phyloP scores from a whole-genome alignment of 2,888 invertebrate species.

The Microctonus hyperodae region DNA sequence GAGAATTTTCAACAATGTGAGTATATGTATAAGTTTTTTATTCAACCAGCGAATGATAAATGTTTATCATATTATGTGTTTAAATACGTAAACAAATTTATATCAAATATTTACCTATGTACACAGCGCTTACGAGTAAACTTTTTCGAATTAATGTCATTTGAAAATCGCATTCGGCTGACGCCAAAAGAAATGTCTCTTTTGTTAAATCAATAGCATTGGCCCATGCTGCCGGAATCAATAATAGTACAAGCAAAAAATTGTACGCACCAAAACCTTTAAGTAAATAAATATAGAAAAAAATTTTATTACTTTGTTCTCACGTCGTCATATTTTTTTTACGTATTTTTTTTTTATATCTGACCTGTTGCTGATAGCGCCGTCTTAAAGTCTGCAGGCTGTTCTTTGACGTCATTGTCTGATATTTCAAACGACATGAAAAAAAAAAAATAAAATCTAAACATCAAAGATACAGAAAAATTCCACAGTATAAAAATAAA shows the following conservation, averaged over 20 bases:
- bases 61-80: no score
- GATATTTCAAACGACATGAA: constrained; percentile 19
- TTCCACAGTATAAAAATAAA: no score
- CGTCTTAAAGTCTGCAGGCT: constrained; percentile 71
- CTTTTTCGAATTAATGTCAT: constrained; percentile 76
- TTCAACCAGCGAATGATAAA: not conserved
- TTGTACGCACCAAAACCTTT: constrained; percentile 74
- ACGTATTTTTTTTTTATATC: constrained; percentile 32
- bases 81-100: not conserved
- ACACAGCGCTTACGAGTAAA: constrained; percentile 74
- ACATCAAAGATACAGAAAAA: not conserved
- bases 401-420: constrained; percentile 39
- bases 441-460: constrained; percentile 2
- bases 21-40: not conserved
- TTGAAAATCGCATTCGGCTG: constrained; percentile 77
- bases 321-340: not conserved
- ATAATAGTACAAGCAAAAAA: constrained; percentile 67
- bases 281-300: not conserved
- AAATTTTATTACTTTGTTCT: not conserved
- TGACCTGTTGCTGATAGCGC: constrained; percentile 73
- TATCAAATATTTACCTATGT: constrained; percentile 68
- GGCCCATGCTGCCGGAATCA: constrained; percentile 72
- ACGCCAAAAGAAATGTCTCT: constrained; percentile 76
- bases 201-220: constrained; percentile 76
- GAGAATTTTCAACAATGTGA: constrained; percentile 17